Percentiles rank a stretch among this genome's conserved stretches.
Evolutionary conservation across 2,797 vertebrate genomes (phyloP).

Genomic region (Gymnothorax javanicus): DNA sequence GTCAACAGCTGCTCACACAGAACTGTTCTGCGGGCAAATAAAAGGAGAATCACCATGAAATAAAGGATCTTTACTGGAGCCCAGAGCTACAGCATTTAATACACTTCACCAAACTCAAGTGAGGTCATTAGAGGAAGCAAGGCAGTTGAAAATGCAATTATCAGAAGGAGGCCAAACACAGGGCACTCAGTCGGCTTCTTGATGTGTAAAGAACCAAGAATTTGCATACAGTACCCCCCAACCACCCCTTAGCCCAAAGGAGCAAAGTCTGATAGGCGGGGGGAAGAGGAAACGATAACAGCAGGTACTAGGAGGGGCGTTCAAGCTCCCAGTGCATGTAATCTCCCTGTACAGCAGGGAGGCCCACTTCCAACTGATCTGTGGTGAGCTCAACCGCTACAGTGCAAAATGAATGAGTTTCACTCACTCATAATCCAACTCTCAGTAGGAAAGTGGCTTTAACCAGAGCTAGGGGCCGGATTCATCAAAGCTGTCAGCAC

Average conservation of each 20-base stretch:
- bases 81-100: neutral
- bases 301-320: neutral
- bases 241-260: neutral
- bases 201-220: slow-evolving; percentile 16
- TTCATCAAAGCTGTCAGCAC: neutral
- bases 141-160: slow-evolving; percentile 22
- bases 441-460: neutral
- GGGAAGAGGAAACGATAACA: neutral
- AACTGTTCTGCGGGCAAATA: slow-evolving; percentile 5
- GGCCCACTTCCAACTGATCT: slow-evolving; percentile 13
- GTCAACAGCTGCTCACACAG: slow-evolving; percentile 3
- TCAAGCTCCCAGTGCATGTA: neutral
- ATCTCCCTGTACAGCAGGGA: neutral
- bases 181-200: neutral
- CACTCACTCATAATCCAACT: neutral
- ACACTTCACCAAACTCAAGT: neutral
- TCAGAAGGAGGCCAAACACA: slow-evolving; percentile 15
- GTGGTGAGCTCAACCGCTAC: neutral
- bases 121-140: slow-evolving; percentile 6
- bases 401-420: neutral
- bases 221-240: neutral
- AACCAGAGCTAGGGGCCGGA: neutral
- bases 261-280: neutral
- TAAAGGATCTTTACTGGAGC: neutral
- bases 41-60: slow-evolving; percentile 1